Conservation (phyloP, 2,113 vertebrate species). For the Notarius quadriscutis region DNA sequence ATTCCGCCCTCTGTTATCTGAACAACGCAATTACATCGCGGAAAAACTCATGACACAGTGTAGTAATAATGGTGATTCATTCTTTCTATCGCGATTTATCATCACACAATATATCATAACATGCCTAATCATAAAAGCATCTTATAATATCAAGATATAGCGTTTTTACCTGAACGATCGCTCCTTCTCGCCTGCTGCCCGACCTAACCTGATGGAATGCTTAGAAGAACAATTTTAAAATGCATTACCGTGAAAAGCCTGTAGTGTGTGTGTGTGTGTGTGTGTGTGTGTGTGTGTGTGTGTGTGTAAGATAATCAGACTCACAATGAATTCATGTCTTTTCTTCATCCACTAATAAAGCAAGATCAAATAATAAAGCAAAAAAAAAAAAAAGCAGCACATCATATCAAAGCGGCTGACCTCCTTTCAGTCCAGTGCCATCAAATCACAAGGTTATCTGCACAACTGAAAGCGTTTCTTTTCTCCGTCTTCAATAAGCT, state of each 20-base stretch:
- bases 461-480: slow-evolving; percentile 49
- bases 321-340: background rate
- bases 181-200: background rate
- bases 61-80: too few relatives aligned
- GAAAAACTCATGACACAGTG: too few relatives aligned
- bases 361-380: background rate
- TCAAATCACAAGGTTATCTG: slow-evolving; percentile 50
- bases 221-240: slow-evolving; percentile 1
- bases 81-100: too few relatives aligned
- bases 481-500: slow-evolving; percentile 37
- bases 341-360: slow-evolving; percentile 21
- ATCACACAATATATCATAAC: background rate
- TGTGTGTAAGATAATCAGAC: background rate
- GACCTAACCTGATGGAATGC: background rate
- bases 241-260: background rate
- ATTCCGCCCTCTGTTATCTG: too few relatives aligned
- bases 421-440: slow-evolving; percentile 41
- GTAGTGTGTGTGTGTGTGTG: background rate
- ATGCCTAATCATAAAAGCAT: background rate
- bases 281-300: background rate
- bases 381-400: slow-evolving; percentile 9
- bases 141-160: background rate
- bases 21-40: too few relatives aligned
- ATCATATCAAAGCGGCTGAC: slow-evolving; percentile 50
- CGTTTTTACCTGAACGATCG: fast-evolving